phyloP scores from a whole-genome alignment of 2,113 vertebrate genomes.

The sheep (Ovis aries) region ARS-UI_Ramb_v3.0 NC_056061.1:48519501-48520000 shows the following conservation, averaged over 20 bases:
- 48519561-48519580: background rate
- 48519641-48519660: slow-evolving; percentile 15
- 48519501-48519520: background rate
- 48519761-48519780: slow-evolving; percentile 95
- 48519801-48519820: background rate
- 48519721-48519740: slow-evolving; percentile 93
- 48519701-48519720: slow-evolving; percentile 92
- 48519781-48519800: slow-evolving; percentile 84
- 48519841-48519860: background rate
- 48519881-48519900: slow-evolving; percentile 9
- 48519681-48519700: slow-evolving; percentile 95
- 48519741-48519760: slow-evolving; percentile 92
- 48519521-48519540: background rate
- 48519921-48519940: background rate
- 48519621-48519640: slow-evolving; percentile 42
- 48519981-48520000: background rate
- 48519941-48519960: background rate
- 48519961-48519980: background rate
- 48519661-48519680: slow-evolving; percentile 85
- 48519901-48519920: slow-evolving; percentile 5
- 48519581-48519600: slow-evolving; percentile 20
- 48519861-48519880: background rate
- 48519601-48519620: background rate
- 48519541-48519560: background rate
- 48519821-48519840: slow-evolving; percentile 19